phyloP scores from a whole-genome alignment of 1,140 invertebrate genomes.

The Capitella teleta region DNA sequence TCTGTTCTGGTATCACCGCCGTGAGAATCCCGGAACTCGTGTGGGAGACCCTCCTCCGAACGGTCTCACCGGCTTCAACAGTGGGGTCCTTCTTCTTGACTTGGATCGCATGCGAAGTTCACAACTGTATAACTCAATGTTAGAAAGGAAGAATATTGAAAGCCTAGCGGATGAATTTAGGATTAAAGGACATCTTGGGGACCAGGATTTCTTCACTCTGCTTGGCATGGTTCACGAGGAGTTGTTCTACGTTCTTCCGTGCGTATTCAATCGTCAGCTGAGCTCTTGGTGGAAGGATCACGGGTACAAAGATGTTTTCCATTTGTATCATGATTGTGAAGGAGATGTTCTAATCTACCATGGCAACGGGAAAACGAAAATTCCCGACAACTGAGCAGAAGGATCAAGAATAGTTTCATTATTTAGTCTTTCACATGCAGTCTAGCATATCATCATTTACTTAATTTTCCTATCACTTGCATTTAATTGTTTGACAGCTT shows the following conservation, averaged over 20 bases:
- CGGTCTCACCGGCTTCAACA: slow-evolving; percentile 69
- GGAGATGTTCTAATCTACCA: slow-evolving; percentile 64
- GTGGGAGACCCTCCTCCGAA: slow-evolving; percentile 44
- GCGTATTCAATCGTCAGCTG: slow-evolving; percentile 72
- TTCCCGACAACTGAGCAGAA: too few species aligned
- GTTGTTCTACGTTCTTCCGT: slow-evolving; percentile 64
- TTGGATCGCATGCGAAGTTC: slow-evolving; percentile 57
- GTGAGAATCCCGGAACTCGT: slow-evolving; percentile 46
- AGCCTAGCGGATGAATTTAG: slow-evolving; percentile 57
- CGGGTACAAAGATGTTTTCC: slow-evolving; percentile 65
- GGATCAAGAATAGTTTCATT: too few species aligned
- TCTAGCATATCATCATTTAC: too few species aligned
- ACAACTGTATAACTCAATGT: slow-evolving; percentile 47
- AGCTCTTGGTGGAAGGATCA: slow-evolving; percentile 74
- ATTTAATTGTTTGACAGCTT: too few species aligned
- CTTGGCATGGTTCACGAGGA: slow-evolving; percentile 60
- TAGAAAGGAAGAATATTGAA: slow-evolving; percentile 48
- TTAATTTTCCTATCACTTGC: too few species aligned
- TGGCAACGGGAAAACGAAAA: slow-evolving; percentile 72
- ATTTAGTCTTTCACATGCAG: too few species aligned
- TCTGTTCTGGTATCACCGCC: slow-evolving; percentile 58
- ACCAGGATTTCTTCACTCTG: slow-evolving; percentile 78
- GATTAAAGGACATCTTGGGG: slow-evolving; percentile 66
- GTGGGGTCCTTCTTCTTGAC: slow-evolving; percentile 64
- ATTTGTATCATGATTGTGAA: slow-evolving; percentile 61